Conservation (phyloP, 2,888 invertebrate species). For the Lasioglossum calceatum region DNA sequence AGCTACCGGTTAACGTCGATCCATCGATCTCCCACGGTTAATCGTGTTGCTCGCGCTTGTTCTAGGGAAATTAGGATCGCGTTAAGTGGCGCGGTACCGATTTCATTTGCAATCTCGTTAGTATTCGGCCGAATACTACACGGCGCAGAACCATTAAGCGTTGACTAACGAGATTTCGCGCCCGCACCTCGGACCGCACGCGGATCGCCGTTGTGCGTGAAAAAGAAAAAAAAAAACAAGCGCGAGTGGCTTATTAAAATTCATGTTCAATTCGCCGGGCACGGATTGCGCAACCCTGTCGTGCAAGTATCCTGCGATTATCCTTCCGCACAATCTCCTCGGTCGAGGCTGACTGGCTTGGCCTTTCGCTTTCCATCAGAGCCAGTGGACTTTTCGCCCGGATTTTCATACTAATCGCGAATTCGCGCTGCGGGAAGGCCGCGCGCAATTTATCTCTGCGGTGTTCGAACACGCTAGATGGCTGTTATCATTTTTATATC, state of each 20-base stretch:
- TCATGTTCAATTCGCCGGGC: constrained; percentile 63
- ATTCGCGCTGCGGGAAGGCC: neutral
- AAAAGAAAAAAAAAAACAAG: constrained; percentile 33
- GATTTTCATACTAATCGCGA: neutral
- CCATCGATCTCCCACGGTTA: constrained; percentile 37
- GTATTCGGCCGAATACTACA: constrained; percentile 39
- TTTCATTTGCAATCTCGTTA: constrained; percentile 53
- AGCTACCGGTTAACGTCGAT: constrained; percentile 12
- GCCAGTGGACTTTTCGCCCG: constrained; percentile 26
- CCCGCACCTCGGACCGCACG: neutral
- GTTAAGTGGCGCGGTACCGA: constrained; percentile 21
- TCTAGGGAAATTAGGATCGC: constrained; percentile 27
- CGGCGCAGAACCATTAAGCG: constrained; percentile 28
- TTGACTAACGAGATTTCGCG: constrained; percentile 30
- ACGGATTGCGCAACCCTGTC: constrained; percentile 60
- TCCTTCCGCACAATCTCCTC: constrained; percentile 65
- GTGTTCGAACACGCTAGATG: neutral
- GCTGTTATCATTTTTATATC: neutral
- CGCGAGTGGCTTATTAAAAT: constrained; percentile 60
- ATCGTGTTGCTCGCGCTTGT: constrained; percentile 1
- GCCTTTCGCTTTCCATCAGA: constrained; percentile 69
- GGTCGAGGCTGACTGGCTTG: constrained; percentile 43
- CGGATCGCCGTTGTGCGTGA: neutral
- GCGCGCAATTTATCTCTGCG: neutral
- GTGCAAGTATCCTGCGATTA: constrained; percentile 60